Evolutionary conservation across 2,888 invertebrate genomes (phyloP), one percentile per base, ranked within the genome.

Genomic region (Kuschelorhynchus macadamiae): DNA sequence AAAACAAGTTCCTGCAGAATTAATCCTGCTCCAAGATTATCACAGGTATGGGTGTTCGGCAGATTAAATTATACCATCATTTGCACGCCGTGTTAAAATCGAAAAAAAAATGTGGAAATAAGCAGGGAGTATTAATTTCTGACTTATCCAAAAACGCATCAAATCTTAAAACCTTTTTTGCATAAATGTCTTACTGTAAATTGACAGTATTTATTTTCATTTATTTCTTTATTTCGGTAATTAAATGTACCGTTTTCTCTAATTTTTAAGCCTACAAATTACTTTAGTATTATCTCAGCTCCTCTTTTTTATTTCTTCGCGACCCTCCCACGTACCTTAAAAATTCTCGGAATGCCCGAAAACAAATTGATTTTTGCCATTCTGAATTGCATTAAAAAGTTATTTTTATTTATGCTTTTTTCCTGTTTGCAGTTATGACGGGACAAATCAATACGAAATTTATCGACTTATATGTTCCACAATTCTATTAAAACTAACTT

Each of bases 21-120:
- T 57, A 68, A 63, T 63, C 47, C 63, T 63, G 59, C 53, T 42
- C 36, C 3, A 36, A 53, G 68, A 68, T 68, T 63, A 68, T 57
- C 32, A 53, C 46, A 17, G 55, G 52, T 59, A 63, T 64, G 68
- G 63, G 63, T 64, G 63, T 63, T 68, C 67, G 39, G 33, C 30
- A 52, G 57, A 59, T 68, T 68, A 68, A 68, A 64, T 68, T 63
- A 63, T 68, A 60, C 63, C 68, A 60, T 68, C 63, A 68, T 68
- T 68, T 68, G 63, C 57, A 59, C 53, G 46, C 42, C 20, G 56
- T 62, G 36, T 67, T 57, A 67, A 67, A 62, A 55, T 46, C 14
- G 44, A 14, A 16, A 59, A 63, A 63, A 65, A 65, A 50, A 56
- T n/a, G 30, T 42, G 52, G 49, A 64, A 67, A 67, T 67, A 56